Conservation (phyloP, 2,113 vertebrate species). For the Lynx canadensis region DNA sequence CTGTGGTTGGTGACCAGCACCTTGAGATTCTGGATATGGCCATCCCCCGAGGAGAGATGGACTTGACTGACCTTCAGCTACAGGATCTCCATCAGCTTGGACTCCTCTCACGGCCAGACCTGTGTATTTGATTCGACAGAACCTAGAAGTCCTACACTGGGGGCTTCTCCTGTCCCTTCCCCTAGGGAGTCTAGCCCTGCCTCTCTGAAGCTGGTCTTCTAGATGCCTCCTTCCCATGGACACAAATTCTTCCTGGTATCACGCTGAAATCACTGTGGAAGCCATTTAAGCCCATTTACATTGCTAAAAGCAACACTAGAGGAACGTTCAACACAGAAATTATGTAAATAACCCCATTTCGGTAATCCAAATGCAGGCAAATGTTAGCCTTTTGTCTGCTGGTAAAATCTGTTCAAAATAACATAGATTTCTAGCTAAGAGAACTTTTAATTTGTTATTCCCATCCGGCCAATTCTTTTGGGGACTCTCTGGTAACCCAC, state of each 20-base stretch:
- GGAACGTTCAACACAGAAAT: not conserved
- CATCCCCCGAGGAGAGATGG: fast-evolving
- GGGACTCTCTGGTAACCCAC: not conserved
- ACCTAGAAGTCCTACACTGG: not conserved
- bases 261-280: not conserved
- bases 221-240: not conserved
- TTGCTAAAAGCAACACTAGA: not conserved
- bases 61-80: not conserved
- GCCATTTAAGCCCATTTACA: not conserved
- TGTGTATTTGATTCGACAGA: not conserved
- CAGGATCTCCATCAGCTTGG: not conserved
- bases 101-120: not conserved
- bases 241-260: not conserved
- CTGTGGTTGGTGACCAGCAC: not conserved
- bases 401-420: slow-evolving; percentile 19
- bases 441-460: not conserved
- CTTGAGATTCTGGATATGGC: not conserved
- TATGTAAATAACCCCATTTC: not conserved
- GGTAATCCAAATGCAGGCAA: not conserved
- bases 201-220: too few species aligned
- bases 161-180: not conserved
- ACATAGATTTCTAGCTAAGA: not conserved
- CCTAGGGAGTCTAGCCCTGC: not conserved
- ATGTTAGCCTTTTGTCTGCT: not conserved
- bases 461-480: not conserved